Evolutionary conservation across 1,140 invertebrate genomes (phyloP).

Genomic region (Drosophila pruinosa): DNA sequence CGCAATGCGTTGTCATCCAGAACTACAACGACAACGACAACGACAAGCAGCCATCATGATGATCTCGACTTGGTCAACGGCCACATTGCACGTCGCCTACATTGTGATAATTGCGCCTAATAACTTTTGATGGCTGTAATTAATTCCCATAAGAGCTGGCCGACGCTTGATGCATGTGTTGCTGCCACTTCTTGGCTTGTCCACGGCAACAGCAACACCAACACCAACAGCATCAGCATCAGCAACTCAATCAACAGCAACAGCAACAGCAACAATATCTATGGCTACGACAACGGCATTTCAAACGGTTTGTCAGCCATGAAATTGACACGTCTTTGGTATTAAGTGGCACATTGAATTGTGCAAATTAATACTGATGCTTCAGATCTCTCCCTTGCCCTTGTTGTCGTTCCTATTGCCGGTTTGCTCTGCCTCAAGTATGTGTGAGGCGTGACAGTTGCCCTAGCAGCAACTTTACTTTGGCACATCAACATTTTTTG

Average conservation of each 20-base stretch:
- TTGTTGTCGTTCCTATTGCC: neutral
- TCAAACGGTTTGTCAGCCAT: constrained; percentile 70
- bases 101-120: constrained; percentile 79
- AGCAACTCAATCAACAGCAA: neutral
- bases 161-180: constrained; percentile 27
- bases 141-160: constrained; percentile 69
- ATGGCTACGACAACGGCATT: constrained; percentile 28
- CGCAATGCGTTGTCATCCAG: constrained; percentile 9
- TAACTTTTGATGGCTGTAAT: constrained; percentile 81
- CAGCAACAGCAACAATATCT: constrained; percentile 1
- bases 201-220: neutral
- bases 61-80: constrained; percentile 2
- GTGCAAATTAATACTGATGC: constrained; percentile 73
- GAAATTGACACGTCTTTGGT: constrained; percentile 79
- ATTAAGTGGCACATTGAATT: constrained; percentile 81
- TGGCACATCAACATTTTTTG: neutral
- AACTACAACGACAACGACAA: neutral
- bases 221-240: constrained; percentile 1
- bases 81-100: constrained; percentile 62
- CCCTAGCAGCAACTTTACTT: constrained; percentile 1
- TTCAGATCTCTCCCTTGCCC: constrained; percentile 14
- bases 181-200: neutral
- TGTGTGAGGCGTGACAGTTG: constrained; percentile 3
- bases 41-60: neutral
- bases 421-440: neutral